Base-by-base conservation (phyloP, 2,888 invertebrate species). In the Meandrusa payeni region DNA sequence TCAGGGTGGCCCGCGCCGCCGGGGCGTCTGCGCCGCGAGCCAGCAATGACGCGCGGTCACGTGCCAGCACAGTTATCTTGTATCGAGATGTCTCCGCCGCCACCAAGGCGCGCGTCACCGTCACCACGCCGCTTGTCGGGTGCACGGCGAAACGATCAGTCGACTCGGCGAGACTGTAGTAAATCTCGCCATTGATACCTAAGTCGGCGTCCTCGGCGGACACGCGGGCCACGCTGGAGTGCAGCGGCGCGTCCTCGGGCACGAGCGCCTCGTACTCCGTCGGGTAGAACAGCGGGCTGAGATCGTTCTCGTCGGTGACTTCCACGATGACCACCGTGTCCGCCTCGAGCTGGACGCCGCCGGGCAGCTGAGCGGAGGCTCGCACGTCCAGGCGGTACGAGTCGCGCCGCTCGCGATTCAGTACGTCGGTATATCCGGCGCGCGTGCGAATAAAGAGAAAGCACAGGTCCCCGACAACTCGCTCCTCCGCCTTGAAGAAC, bases 181-280 rank as follows among this genome's bases (percentile, higher is more conserved):
- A 98, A 59, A 99, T 96, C 86, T 98, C 97, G 0, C 98, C 97
- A 76, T 99, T 99, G 59, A 96, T 90, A 1, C 98, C 99, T 20
- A 96, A 88, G 76, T 99, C 99, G 2, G 99, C 98, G 81, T 99
- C 99, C 65, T 97, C 97, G 0, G 98, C 99, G 20, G 92, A 88
- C 36, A 96, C 95, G 64, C 90, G 91, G 22, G 93, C 80, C 45
- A 97, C 91, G 71, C 93, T 95, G 41, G 92, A 90, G 77, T 97
- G 96, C 44, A 96, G 83, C 5, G 95, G 93, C 46, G 94, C 93
- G 74, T 98, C 97, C 77, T 98, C 98, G 11, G 93, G 91, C 26
- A 98, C 93, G n/a, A 91, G 91, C 31, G 93, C 93, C 64, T 94
- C 93, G 80, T 98, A 98, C 55, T 94, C 93, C 33, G 93, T 93